Evolutionary conservation across 2,797 vertebrate species (phyloP), one percentile per base, ranked within the genome.

Genomic region (Enteromius mattozi): DNA sequence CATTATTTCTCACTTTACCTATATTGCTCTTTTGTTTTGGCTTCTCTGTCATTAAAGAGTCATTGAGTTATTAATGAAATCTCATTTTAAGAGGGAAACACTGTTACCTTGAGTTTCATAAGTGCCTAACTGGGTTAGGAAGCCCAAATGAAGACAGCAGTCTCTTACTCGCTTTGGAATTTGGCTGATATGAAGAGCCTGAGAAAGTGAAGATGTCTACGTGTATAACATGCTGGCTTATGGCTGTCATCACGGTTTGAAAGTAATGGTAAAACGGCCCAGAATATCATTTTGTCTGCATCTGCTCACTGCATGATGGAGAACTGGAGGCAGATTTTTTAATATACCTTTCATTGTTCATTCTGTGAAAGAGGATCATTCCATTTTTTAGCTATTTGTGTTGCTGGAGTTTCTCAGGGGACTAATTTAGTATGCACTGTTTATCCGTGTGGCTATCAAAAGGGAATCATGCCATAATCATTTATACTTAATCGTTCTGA

Each of bases 1-100:
- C 92, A 94, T 94, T 94, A 93, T 86, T 94, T 92, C 84, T 90
- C 90, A 93, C 90, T 94, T 92, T 91, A 87, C 88, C 89, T 90
- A 91, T 92, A 94, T 93, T 94, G 90, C 91, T 89, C 91, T 89
- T 93, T 92, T 92, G 91, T 91, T 90, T 90, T 86, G 79, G 84
- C 86, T 88, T 89, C 81, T 87, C 70, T 78, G 88, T 92, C 91
- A 92, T 94, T 93, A 93, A 91, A 92, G 87, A 85, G 89, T 87
- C 85, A 83, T 87, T 82, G 83, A 87, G 85, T 78, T 54, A 85
- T 77, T 93, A 92, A 94, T 94, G 91, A 94, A 94, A 93, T 93
- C 89, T 92, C 89, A 82, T 92, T 94, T 93, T 90, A 92, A 87
- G 87, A 91, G 86, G 81, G 82, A 92, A 94, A 92, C 92, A 87